A percentile compares a stretch with the other conserved stretches of the same genome.
Evolutionary conservation across 2,888 invertebrate genomes (phyloP).

Genomic region (Encarsia formosa): DNA sequence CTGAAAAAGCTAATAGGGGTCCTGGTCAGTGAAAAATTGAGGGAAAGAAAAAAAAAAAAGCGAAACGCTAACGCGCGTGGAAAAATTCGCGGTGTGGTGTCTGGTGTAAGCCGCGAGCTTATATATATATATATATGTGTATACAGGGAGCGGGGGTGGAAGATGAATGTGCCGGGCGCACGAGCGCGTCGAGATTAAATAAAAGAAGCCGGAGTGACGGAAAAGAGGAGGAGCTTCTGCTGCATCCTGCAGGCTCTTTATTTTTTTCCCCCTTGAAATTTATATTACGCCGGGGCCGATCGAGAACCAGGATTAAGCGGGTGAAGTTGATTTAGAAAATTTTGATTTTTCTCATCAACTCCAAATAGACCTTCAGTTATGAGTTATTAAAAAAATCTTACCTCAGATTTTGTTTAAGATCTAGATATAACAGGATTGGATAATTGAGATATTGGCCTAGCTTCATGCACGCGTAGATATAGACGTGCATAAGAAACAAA

Average conservation of each 20-base stretch:
- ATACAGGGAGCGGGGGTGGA: neutral
- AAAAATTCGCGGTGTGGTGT: neutral
- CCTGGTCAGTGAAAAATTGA: neutral
- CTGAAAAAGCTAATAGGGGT: neutral
- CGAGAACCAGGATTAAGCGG: too few species aligned
- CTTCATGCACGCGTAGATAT: too few species aligned
- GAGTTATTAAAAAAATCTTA: too few species aligned
- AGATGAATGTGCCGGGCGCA: constrained; percentile 11
- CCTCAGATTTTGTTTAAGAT: too few species aligned
- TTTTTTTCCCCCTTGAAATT: neutral
- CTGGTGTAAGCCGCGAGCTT: neutral
- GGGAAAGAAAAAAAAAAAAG: neutral
- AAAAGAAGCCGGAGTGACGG: too few species aligned
- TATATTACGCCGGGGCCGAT: neutral
- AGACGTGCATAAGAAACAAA: too few species aligned
- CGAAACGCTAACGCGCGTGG: neutral
- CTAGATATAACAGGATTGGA: too few species aligned
- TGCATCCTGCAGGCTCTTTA: neutral
- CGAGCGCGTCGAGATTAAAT: constrained; percentile 12
- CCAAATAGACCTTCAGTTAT: neutral
- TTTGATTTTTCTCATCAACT: neutral
- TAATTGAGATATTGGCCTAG: too few species aligned
- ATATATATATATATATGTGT: neutral
- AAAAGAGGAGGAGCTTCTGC: too few species aligned
- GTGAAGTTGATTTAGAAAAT: neutral